Base-by-base conservation (phyloP, 2,888 invertebrate species). In the Diarsia dahlii region DNA sequence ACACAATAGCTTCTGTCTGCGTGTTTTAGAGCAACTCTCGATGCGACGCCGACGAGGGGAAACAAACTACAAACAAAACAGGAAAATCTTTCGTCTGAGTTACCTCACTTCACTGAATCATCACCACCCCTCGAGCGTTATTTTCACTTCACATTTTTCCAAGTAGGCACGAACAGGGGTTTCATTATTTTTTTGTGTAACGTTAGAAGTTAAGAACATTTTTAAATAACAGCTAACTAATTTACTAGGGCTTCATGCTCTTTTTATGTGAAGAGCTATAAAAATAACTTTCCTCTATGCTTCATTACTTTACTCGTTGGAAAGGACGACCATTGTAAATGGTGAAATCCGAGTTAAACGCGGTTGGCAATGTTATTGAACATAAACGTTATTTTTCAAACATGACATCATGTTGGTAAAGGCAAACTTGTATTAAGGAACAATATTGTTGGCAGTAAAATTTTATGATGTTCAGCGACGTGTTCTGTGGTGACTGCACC, bases 61-160 rank as follows among this genome's bases (percentile, higher is more conserved):
- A 92, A 93, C 91, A 91, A 85, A 91, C 91, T 92, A 90, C 91
- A 92, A 93, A 94, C 94, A 93, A 93, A 95, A 94, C 94, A 91
- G 91, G 93, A 90, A 94, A 94, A 93, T 90, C 92, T 91, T 91
- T 92, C 93, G 93, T 94, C 91, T 91, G 92, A 91, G 91, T 93
- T 93, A 93, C 93, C 92, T 91, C 89, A 89, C 90, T 91, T 90
- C 87, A 90, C 75, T 82, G 78, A 84, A 86, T 87, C 87, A 76
- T 85, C 87, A 87, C 82, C 80, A 84, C 86, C 81, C 82, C 80
- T 83, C 83, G 50, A 64, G 74, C 28, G 15, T 78, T 75, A 63
- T 84, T 86, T 81, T 82, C 68, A 70, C 78, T 83, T 71, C 39
- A 62, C 45, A 23, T 76, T 84, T 71, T 65, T 60, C 46, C 71